Conservation (phyloP, 1,140 invertebrate species). For the Battus philenor region DNA sequence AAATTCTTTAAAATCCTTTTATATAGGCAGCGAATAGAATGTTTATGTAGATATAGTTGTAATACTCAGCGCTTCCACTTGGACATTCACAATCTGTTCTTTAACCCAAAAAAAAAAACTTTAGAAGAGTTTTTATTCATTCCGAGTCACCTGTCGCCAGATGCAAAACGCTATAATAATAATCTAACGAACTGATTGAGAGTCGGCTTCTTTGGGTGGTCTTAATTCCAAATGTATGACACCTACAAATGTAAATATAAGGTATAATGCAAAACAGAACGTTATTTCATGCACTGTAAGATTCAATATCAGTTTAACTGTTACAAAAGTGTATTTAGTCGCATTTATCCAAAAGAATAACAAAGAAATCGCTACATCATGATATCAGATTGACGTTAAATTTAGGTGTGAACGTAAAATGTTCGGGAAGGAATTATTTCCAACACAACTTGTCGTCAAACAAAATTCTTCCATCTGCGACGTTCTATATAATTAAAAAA, state of each 20-base stretch:
- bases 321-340: neutral
- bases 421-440: no score
- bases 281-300: slow-evolving; percentile 11
- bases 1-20: no score
- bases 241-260: slow-evolving; percentile 14
- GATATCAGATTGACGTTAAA: slow-evolving; percentile 9
- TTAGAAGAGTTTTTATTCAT: slow-evolving; percentile 9
- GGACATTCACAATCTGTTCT: neutral
- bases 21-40: no score
- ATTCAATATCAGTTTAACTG: slow-evolving; percentile 12
- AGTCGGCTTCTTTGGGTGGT: slow-evolving; percentile 37
- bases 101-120: slow-evolving; percentile 6
- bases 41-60: no score
- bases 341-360: slow-evolving; percentile 14
- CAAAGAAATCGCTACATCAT: slow-evolving; percentile 42
- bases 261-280: neutral
- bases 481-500: no score
- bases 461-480: no score
- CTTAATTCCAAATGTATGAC: slow-evolving; percentile 24
- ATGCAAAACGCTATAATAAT: slow-evolving; percentile 27
- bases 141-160: slow-evolving; percentile 28
- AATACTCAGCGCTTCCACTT: neutral
- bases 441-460: no score
- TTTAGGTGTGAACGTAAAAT: no score
- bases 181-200: slow-evolving; percentile 40